Evolutionary conservation across 2,113 vertebrate species (phyloP).

Genomic region (Leucoraja erinaceus): DNA sequence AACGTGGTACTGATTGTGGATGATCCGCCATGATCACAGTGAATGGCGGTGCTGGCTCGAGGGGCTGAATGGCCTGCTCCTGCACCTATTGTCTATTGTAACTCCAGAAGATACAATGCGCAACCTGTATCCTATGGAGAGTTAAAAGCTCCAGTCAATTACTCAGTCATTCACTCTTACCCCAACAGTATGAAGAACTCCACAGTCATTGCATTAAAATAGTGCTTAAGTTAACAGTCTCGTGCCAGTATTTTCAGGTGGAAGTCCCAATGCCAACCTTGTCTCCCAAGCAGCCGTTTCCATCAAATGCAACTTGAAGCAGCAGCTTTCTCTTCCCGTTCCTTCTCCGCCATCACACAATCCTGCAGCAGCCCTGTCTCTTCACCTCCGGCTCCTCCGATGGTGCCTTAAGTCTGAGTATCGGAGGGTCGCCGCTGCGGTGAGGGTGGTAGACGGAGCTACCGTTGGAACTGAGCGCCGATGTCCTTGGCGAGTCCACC

Average conservation of each 20-base stretch:
- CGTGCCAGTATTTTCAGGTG: background rate
- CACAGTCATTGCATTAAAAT: constrained; percentile 20
- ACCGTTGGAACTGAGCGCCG: constrained; percentile 83
- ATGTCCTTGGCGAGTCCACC: constrained; percentile 61
- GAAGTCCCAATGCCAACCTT: background rate
- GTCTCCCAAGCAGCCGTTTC: background rate
- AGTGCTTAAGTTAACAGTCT: constrained; percentile 33
- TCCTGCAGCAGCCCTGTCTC: constrained; percentile 77
- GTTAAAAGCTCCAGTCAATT: background rate
- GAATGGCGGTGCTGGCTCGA: no score
- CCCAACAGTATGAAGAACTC: constrained; percentile 17
- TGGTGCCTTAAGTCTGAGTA: constrained; percentile 86
- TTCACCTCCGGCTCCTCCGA: constrained; percentile 80
- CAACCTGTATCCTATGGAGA: background rate
- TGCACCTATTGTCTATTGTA: no score
- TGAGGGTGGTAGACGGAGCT: constrained; percentile 77
- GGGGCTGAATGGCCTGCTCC: no score
- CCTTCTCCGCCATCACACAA: constrained; percentile 58
- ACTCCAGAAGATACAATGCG: background rate
- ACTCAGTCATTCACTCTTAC: background rate
- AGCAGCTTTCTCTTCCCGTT: background rate
- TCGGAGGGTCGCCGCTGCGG: constrained; percentile 84
- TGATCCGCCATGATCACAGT: no score
- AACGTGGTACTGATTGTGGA: no score
- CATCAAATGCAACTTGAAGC: background rate